phyloP scores from a whole-genome alignment of 2,113 vertebrate species.

The Tiliqua scincoides region DNA sequence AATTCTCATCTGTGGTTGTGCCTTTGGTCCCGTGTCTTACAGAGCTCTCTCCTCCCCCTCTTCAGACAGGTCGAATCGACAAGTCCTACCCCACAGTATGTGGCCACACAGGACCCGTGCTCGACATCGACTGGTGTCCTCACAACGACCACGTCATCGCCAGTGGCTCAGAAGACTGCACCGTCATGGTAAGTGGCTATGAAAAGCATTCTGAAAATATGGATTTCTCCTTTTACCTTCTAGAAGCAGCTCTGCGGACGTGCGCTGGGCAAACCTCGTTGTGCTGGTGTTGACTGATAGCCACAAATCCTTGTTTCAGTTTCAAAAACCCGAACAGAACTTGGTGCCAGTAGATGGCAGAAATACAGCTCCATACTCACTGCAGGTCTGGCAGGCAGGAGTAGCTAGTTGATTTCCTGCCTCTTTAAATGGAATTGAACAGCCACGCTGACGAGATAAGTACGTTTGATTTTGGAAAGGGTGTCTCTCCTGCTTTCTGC shows the following conservation, averaged over 20 bases:
- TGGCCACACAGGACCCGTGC: slow-evolving; percentile 94
- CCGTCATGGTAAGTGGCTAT: slow-evolving; percentile 85
- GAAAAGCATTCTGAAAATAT: accelerated
- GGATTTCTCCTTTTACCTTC: not conserved
- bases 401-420: not conserved
- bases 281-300: not conserved
- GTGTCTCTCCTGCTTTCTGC: not conserved
- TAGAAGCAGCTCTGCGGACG: not conserved
- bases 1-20: not conserved
- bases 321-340: not conserved
- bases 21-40: not conserved
- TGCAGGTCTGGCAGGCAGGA: not conserved
- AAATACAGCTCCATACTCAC: not conserved
- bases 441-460: not conserved
- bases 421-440: not conserved
- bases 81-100: slow-evolving; percentile 96
- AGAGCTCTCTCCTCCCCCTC: slow-evolving; percentile 45
- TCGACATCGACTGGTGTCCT: slow-evolving; percentile 98
- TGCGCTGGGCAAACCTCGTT: not conserved
- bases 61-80: slow-evolving; percentile 92
- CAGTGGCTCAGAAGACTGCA: slow-evolving; percentile 96
- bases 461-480: not conserved
- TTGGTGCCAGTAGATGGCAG: too few relatives aligned
- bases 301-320: not conserved
- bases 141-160: slow-evolving; percentile 97